Base-by-base conservation (phyloP, 2,888 invertebrate species). In the Hyposoter didymator region DNA sequence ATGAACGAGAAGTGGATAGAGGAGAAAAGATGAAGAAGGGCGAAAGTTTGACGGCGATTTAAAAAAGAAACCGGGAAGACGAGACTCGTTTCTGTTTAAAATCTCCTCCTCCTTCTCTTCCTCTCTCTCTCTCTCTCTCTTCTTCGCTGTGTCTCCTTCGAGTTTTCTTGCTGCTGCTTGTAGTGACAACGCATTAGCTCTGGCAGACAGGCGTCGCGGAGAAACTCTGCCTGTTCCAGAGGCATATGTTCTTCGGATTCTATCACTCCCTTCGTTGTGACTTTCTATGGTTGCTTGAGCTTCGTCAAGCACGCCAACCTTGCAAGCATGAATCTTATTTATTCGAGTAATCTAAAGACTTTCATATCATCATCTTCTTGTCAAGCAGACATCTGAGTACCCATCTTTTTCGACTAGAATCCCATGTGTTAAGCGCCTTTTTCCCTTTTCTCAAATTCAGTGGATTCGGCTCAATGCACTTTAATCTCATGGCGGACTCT, bases 101-200 rank as follows among this genome's bases (percentile, higher is more conserved):
- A 32, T 67, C 43, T 22, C 19, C 43, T 22, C 67, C n/a, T 64
- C 59, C 43, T 17, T 28, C 52, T 62, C 62, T 19, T 22, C 32
- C 22, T 35, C 17, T 67, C 43, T 14, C 59, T n/a, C 39, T 32
- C 22, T 35, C 17, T 67, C 43, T 14, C 59, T n/a, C 39, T 32
- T 59, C n/a, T 74, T 39, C 10, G 17, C 22, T 32, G n/a, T 47
- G n/a, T 47, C 45, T 76, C 22, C 17, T 55, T 45, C 2, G 22
- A 59, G 39, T 43, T 78, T 67, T 73, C 66, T 73, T 52, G 67
- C 73, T 81, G 88, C 86, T 83, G 87, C 90, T 86, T 88, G 89
- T 59, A 55, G 78, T 89, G 91, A 90, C 91, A 90, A 90, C 91
- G 89, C 90, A 91, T 91, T 91, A 91, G 90, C 90, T 78, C 78